Evolutionary conservation across 2,888 invertebrate genomes (phyloP), one percentile per base, ranked within the genome.

Genomic region (Ryuthela nishihirai): DNA sequence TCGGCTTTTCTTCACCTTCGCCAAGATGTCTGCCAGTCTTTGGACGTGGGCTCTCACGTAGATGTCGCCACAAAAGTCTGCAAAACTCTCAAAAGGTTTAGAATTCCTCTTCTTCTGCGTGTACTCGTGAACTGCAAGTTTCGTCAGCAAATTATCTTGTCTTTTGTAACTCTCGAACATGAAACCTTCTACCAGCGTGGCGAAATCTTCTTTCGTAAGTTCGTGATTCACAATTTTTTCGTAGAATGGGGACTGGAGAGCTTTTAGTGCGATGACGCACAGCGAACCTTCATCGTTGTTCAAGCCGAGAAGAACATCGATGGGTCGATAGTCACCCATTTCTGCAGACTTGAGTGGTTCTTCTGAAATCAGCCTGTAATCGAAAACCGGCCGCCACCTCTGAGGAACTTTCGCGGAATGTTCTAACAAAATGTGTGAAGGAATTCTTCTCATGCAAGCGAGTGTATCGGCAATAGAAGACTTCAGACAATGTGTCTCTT

Each of bases 371-470:
- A 70, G 35, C 0, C 61, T 47, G 1, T 48, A 61, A 48, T 72
- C 72, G 26, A 70, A 58, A 17, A 65, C 64, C 0, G 72, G 71
- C 42, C 71, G 54, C 68, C 69, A 72, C 17, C 62, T 59, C 39
- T 66, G 58, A 3, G 67, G 62, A 34, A 69, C 54, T 3, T 23
- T 20, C 41, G 64, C 49, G 1, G 70, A 56, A 15, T 54, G 35
- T 4, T 49, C 41, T n/a, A 66, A 49, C 3, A 70, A 39, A 5
- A 40, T 42, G 6, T 61, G 52, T 4, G 68, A 61, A 6, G 65
- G 48, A 7, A 67, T 21, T 1, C 42, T 21, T 17, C 63, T 52
- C 12, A 70, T 45, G 42, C 70, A 69, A 5, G 52, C 24, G 7
- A 65, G 7, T 7, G 58, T 41, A 17, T 50, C 38, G 17, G 24